Conservation (phyloP, 2,113 vertebrate genomes). For the Macrotis lagotis region DNA sequence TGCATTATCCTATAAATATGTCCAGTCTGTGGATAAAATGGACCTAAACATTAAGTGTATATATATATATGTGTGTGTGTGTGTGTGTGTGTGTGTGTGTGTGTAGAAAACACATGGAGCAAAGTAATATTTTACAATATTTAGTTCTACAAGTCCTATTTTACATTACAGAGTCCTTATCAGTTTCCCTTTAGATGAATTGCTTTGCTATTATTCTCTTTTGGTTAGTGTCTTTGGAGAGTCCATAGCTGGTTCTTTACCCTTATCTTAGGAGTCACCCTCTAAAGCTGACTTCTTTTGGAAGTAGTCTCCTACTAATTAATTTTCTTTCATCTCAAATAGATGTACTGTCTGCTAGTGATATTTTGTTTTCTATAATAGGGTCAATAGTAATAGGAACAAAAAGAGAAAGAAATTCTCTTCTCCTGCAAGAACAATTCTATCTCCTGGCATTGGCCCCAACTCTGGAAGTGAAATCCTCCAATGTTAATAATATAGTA, state of each 20-base stretch:
- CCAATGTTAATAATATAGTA: background rate
- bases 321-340: background rate
- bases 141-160: background rate
- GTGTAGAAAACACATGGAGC: background rate
- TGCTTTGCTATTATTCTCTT: background rate
- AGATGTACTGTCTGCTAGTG: background rate
- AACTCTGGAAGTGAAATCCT: background rate
- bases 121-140: background rate
- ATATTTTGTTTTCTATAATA: background rate
- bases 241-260: background rate
- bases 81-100: too few relatives aligned
- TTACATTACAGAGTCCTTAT: background rate
- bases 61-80: background rate
- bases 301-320: background rate
- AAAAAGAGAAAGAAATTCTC: background rate
- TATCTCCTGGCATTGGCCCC: background rate
- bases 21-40: background rate
- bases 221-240: background rate
- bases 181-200: background rate
- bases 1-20: background rate
- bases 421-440: background rate
- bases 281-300: background rate
- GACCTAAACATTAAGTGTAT: background rate
- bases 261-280: background rate
- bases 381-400: background rate